phyloP scores from a whole-genome alignment of 2,888 invertebrate genomes.

The Lochmaea crataegi region DNA sequence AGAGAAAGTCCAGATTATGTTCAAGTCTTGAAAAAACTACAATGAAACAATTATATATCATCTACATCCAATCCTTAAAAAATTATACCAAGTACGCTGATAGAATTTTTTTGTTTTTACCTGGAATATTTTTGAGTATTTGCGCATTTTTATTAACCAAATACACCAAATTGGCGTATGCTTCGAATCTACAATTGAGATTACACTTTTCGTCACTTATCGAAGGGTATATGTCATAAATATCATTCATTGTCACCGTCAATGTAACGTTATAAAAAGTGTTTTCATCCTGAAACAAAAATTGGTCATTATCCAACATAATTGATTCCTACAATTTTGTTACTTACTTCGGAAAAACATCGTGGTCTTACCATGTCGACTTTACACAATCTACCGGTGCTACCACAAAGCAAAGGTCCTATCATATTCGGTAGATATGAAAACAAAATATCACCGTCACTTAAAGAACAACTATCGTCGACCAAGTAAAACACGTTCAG shows the following conservation, averaged over 20 bases:
- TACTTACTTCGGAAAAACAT: conserved; percentile 56
- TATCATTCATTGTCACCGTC: conserved; percentile 54
- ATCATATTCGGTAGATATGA: conserved; percentile 59
- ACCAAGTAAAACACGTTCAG: conserved; percentile 57
- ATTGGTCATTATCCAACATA: background rate
- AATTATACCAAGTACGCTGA: too few species aligned
- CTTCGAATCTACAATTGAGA: conserved; percentile 59
- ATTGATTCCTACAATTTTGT: background rate
- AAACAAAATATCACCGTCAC: conserved; percentile 57
- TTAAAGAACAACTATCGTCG: conserved; percentile 55
- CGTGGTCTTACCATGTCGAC: conserved; percentile 57
- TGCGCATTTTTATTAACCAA: conserved; percentile 60
- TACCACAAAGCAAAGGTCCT: conserved; percentile 58
- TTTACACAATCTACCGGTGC: conserved; percentile 56
- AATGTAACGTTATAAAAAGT: conserved; percentile 57
- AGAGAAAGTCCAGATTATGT: conserved; percentile 30
- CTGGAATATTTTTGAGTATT: conserved; percentile 57
- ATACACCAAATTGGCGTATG: conserved; percentile 58
- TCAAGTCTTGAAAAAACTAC: conserved; percentile 45
- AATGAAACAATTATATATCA: conserved; percentile 21
- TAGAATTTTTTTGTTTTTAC: too few species aligned
- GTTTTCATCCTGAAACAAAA: conserved; percentile 51
- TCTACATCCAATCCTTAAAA: too few species aligned
- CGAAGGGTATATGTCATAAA: conserved; percentile 54
- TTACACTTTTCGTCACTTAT: conserved; percentile 55